Evolutionary conservation across 2,113 vertebrate species (phyloP).

Genomic region (Platanista minor): DNA sequence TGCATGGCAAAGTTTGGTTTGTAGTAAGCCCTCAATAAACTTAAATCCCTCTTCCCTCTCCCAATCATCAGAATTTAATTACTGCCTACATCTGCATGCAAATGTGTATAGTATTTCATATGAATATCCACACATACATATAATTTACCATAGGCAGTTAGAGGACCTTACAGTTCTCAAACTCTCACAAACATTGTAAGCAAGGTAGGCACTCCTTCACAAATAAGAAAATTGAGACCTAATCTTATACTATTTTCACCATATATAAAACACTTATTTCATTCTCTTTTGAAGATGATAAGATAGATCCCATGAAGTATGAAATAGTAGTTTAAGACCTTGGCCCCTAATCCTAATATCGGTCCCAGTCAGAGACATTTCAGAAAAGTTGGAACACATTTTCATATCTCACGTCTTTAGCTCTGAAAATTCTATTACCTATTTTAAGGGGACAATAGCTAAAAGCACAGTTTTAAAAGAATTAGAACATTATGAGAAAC

Average conservation of each 20-base stretch:
- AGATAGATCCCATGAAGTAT: background rate
- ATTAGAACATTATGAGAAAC: background rate
- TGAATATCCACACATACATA: background rate
- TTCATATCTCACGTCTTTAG: background rate
- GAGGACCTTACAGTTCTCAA: background rate
- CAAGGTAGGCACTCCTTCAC: background rate
- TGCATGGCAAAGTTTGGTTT: background rate
- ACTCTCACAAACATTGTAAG: background rate
- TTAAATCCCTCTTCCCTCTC: background rate
- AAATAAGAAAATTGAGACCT: background rate
- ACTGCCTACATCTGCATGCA: background rate
- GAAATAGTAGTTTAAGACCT: background rate
- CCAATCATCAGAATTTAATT: background rate
- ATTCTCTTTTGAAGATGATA: background rate
- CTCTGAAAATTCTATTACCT: background rate
- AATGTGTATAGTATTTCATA: background rate
- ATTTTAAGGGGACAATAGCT: background rate
- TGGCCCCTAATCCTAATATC: background rate
- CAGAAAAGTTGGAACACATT: background rate
- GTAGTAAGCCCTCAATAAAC: background rate
- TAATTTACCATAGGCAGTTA: background rate
- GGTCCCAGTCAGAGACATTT: background rate
- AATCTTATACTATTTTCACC: background rate
- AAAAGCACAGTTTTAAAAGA: background rate
- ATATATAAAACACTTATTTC: background rate